A percentile compares a stretch with the other conserved stretches of the same genome.
Conservation (phyloP, 1,140 invertebrate genomes). For the Eumeta japonica region DNA sequence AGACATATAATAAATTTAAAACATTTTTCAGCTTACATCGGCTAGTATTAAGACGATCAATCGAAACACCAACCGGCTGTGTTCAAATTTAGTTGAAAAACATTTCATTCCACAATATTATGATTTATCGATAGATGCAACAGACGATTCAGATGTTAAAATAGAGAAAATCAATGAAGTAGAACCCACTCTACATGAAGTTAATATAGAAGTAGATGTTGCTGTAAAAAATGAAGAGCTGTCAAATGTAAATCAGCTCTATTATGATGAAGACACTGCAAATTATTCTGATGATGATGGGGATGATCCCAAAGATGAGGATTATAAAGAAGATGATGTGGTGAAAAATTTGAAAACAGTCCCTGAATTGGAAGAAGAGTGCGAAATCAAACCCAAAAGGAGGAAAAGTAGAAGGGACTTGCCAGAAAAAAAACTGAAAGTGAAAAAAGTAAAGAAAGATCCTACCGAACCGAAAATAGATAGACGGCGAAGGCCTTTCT, state of each 20-base stretch:
- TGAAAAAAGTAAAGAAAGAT: constrained; percentile 4
- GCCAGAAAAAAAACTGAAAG: not conserved
- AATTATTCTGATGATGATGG: constrained; percentile 5
- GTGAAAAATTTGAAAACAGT: not conserved
- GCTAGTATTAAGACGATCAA: constrained; percentile 26
- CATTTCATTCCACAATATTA: constrained; percentile 17
- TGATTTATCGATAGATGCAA: constrained; percentile 15
- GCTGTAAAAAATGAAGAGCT: too few species aligned
- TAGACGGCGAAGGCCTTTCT: constrained; percentile 32
- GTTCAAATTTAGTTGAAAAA: constrained; percentile 14
- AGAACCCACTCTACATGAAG: constrained; percentile 1
- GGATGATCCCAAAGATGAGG: constrained; percentile 5
- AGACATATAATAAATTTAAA: too few species aligned
- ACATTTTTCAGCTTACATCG: constrained; percentile 32
- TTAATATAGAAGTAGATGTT: constrained; percentile 1
- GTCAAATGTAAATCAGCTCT: too few species aligned
- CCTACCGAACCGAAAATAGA: constrained; percentile 33
- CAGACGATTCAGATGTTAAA: constrained; percentile 9
- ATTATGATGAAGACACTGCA: too few species aligned
- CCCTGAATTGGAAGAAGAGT: not conserved
- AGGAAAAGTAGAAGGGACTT: too few species aligned
- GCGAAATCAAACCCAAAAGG: too few species aligned
- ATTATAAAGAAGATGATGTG: constrained; percentile 7
- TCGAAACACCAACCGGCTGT: constrained; percentile 16
- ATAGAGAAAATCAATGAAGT: too few species aligned